Evolutionary conservation across 1,140 invertebrate genomes (phyloP).

Genomic region (Drosophila arawakana): DNA sequence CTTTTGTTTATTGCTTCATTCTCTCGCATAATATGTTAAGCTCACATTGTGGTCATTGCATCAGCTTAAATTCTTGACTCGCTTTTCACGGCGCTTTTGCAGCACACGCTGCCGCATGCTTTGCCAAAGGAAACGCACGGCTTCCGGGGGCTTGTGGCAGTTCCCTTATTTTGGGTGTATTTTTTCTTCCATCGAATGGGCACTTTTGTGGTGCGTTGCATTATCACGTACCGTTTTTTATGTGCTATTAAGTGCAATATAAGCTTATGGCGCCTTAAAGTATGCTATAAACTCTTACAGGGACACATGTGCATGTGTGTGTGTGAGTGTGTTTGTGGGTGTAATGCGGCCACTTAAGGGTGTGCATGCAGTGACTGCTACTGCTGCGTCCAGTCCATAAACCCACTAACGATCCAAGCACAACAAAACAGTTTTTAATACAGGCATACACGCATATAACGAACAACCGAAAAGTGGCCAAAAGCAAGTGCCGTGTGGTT

Average conservation of each 20-base stretch:
- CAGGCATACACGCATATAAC: constrained; percentile 36
- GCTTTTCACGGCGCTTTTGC: constrained; percentile 1
- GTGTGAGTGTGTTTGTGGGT: no score
- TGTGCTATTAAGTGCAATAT: constrained; percentile 80
- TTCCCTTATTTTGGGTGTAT: constrained; percentile 22
- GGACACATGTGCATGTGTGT: constrained; percentile 7
- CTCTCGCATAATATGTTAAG: not conserved
- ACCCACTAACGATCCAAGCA: constrained; percentile 34
- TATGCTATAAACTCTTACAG: constrained; percentile 68
- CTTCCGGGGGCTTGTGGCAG: not conserved
- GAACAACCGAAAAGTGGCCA: constrained; percentile 39
- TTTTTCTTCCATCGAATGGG: constrained; percentile 52
- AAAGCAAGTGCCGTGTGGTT: constrained; percentile 28
- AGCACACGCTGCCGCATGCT: not conserved
- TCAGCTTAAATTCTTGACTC: not conserved
- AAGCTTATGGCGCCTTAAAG: constrained; percentile 75
- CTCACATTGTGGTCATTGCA: constrained; percentile 2
- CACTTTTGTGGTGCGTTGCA: constrained; percentile 75
- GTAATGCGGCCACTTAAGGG: constrained; percentile 57
- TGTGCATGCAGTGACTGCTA: constrained; percentile 40
- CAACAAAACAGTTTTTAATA: constrained; percentile 55
- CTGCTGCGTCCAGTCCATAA: constrained; percentile 48
- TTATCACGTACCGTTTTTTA: constrained; percentile 78
- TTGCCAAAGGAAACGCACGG: constrained; percentile 11
- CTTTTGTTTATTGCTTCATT: no score